A percentile compares a stretch with the other conserved stretches of the same genome.
Conservation (phyloP, 2,888 invertebrate genomes). For the Polydrusus cervinus region DNA sequence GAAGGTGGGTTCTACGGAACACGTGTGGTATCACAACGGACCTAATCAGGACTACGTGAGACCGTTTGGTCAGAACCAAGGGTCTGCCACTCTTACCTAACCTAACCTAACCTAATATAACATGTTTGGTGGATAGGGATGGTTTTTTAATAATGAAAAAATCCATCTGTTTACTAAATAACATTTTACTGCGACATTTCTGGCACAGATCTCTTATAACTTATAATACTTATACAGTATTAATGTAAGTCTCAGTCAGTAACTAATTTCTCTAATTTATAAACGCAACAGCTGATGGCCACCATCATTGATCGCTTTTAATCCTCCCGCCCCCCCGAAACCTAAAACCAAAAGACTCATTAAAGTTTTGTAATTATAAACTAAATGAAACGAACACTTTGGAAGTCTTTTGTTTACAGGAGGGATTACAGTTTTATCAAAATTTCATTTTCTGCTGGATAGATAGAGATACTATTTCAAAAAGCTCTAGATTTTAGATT, state of each 20-base stretch:
- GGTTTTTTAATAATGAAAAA: too few species aligned
- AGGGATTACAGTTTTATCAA: slow-evolving; percentile 8
- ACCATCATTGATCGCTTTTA: neutral
- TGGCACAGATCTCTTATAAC: too few species aligned
- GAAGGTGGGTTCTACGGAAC: too few species aligned
- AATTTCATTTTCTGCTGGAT: neutral
- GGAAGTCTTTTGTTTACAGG: slow-evolving; percentile 13
- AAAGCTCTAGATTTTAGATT: neutral
- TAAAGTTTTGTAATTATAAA: slow-evolving; percentile 19
- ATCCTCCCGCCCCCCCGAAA: neutral
- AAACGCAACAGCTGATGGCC: neutral
- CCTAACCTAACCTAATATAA: too few species aligned
- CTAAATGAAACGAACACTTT: slow-evolving; percentile 17
- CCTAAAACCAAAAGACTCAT: neutral
- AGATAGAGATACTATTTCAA: neutral
- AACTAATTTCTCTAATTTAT: neutral
- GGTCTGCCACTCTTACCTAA: too few species aligned
- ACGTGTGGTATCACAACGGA: too few species aligned
- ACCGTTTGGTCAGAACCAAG: too few species aligned
- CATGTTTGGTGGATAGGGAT: too few species aligned
- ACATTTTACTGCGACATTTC: too few species aligned
- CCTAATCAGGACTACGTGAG: too few species aligned
- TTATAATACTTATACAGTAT: too few species aligned
- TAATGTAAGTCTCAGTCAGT: slow-evolving; percentile 34
- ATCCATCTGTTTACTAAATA: too few species aligned